A percentile compares a stretch with the other conserved stretches of the same genome.
phyloP scores from a whole-genome alignment of 1,140 invertebrate genomes.

The Listronotus oregonensis region DNA sequence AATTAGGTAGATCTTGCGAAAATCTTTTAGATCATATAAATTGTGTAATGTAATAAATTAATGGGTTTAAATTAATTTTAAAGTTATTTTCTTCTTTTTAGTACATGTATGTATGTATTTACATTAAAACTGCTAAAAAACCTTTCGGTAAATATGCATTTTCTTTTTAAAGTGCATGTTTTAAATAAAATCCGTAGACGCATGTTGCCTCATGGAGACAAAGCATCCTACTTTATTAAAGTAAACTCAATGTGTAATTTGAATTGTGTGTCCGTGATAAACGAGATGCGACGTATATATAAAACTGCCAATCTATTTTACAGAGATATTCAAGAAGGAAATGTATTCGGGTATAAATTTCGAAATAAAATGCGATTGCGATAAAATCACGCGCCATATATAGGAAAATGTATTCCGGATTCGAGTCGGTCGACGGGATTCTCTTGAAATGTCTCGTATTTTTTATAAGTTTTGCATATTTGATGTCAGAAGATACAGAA shows the following conservation, averaged over 20 bases:
- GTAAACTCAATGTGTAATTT: constrained; percentile 17
- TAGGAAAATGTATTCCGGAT: constrained; percentile 22
- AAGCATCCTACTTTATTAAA: neutral
- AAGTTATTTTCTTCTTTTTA: no score
- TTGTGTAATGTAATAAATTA: no score
- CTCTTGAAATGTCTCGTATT: constrained; percentile 22
- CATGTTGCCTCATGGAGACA: neutral
- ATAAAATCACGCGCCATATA: constrained; percentile 29
- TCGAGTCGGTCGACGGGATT: constrained; percentile 10
- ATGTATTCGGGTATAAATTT: constrained; percentile 25
- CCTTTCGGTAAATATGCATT: no score
- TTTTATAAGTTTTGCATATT: constrained; percentile 27
- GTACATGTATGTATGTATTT: no score
- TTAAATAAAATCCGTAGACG: neutral
- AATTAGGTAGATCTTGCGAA: no score
- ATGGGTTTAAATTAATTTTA: no score
- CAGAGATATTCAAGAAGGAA: constrained; percentile 27
- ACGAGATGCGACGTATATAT: constrained; percentile 20
- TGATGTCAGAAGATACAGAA: no score
- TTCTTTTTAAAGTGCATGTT: no score
- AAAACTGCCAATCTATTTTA: constrained; percentile 30
- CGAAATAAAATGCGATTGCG: constrained; percentile 29
- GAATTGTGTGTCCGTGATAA: constrained; percentile 10
- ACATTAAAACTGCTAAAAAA: no score
- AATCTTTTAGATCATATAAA: no score